Conservation (phyloP, 2,888 invertebrate species). For the Strigamia maritima region DNA sequence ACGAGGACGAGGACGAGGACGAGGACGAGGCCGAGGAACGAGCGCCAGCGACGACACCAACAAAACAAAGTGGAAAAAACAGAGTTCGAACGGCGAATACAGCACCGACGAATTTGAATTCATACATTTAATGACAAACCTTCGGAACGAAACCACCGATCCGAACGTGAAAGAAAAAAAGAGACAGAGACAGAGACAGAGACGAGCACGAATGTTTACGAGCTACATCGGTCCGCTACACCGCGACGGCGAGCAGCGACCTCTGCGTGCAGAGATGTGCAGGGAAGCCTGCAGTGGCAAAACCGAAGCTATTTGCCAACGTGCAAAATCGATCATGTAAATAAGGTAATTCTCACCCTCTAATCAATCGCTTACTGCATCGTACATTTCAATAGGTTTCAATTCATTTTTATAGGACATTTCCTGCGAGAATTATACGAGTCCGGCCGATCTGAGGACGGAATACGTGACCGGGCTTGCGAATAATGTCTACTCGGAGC, state of each 20-base stretch:
- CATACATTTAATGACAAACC: background rate
- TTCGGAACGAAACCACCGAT: background rate
- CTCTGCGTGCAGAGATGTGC: background rate
- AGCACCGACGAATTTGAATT: background rate
- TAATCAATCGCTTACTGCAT: background rate
- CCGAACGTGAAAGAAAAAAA: background rate
- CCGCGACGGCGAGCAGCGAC: background rate
- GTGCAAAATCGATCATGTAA: constrained; percentile 9
- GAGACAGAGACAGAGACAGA: background rate
- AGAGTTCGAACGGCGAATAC: background rate
- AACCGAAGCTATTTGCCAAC: background rate
- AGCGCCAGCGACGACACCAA: background rate
- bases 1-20: background rate
- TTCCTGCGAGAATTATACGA: background rate
- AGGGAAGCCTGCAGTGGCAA: constrained; percentile 19
- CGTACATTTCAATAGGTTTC: too few species aligned
- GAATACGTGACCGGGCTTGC: background rate
- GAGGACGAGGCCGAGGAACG: too few species aligned
- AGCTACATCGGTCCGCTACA: background rate
- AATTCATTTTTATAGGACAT: background rate
- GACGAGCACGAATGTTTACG: background rate
- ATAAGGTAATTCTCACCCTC: constrained; percentile 23
- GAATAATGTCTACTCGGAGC: background rate
- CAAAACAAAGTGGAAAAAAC: background rate
- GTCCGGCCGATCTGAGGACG: background rate